These are phyloP conservation scores for Prostheceraeus crozeri DNA, from an alignment of 2,888 invertebrate genomes.

Conservation along the genomic window DNA sequence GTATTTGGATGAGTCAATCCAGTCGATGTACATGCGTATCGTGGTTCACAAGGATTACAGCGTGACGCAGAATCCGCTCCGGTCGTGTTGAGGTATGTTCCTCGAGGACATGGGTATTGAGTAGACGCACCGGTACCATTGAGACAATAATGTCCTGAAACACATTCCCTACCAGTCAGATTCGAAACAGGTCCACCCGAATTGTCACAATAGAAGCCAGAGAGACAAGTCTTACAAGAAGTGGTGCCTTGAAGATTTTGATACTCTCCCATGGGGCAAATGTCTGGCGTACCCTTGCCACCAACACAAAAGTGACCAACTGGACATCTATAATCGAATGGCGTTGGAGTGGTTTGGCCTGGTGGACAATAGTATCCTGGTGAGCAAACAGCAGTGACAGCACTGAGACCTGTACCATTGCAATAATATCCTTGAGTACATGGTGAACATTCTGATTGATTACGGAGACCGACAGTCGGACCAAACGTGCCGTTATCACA, in stretches of 20 bases:
- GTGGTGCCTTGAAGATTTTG: constrained; percentile 48
- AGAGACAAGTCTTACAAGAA: constrained; percentile 46
- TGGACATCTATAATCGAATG: constrained; percentile 48
- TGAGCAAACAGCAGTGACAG: constrained; percentile 46
- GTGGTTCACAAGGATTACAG: constrained; percentile 51
- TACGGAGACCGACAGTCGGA: constrained; percentile 45
- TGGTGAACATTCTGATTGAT: constrained; percentile 45
- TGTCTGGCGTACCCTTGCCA: constrained; percentile 45
- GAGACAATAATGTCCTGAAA: constrained; percentile 52
- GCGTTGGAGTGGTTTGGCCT: constrained; percentile 49
- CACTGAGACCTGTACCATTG: constrained; percentile 50
- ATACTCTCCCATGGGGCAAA: constrained; percentile 50
- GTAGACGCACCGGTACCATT: constrained; percentile 49
- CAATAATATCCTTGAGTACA: constrained; percentile 52
- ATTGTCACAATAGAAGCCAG: constrained; percentile 52
- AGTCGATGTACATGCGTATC: constrained; percentile 49
- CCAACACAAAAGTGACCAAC: constrained; percentile 48
- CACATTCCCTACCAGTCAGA: constrained; percentile 48
- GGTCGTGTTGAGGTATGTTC: constrained; percentile 52
- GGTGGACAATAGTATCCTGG: constrained; percentile 49
- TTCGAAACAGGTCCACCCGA: constrained; percentile 41
- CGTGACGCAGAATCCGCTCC: constrained; percentile 45
- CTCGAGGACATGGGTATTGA: constrained; percentile 47
- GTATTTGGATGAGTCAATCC: constrained; percentile 48
- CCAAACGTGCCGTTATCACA: constrained; percentile 48